Evolutionary conservation across 2,113 vertebrate genomes (phyloP).

Genomic region (Oreochromis tanganicae): DNA sequence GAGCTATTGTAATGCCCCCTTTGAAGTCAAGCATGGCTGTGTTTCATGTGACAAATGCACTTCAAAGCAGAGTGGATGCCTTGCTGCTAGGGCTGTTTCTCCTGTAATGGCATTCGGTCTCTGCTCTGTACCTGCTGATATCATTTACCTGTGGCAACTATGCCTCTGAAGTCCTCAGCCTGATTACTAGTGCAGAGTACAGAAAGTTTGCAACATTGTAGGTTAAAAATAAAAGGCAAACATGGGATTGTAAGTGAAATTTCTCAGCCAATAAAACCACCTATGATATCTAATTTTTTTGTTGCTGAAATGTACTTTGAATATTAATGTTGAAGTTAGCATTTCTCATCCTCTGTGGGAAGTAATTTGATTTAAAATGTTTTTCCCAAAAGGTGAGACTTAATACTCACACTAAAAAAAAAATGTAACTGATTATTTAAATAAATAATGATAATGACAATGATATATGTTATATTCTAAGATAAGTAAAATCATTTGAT

Average conservation of each 20-base stretch:
- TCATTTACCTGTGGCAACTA: constrained; percentile 56
- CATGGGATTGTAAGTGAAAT: constrained; percentile 1
- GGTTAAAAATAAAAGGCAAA: constrained; percentile 11
- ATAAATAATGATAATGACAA: background rate
- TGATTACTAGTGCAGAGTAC: constrained; percentile 20
- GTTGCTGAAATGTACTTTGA: background rate
- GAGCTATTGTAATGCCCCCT: constrained; percentile 56
- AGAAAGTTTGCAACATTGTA: background rate
- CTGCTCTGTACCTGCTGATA: constrained; percentile 55
- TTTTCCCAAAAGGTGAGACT: background rate
- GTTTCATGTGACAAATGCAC: constrained; percentile 67
- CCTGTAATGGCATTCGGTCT: constrained; percentile 37
- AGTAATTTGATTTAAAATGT: background rate
- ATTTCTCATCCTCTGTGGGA: background rate
- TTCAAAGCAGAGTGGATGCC: constrained; percentile 59
- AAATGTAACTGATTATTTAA: background rate
- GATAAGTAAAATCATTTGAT: background rate
- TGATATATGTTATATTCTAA: background rate
- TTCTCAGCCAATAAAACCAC: background rate
- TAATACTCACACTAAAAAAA: background rate
- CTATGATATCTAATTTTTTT: background rate
- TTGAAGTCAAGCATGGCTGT: constrained; percentile 60
- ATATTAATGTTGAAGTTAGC: background rate
- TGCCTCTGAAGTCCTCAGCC: constrained; percentile 31
- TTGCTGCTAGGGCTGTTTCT: constrained; percentile 36